Evolutionary conservation across 2,113 vertebrate genomes (phyloP).

Genomic region (Xenopus borealis): DNA sequence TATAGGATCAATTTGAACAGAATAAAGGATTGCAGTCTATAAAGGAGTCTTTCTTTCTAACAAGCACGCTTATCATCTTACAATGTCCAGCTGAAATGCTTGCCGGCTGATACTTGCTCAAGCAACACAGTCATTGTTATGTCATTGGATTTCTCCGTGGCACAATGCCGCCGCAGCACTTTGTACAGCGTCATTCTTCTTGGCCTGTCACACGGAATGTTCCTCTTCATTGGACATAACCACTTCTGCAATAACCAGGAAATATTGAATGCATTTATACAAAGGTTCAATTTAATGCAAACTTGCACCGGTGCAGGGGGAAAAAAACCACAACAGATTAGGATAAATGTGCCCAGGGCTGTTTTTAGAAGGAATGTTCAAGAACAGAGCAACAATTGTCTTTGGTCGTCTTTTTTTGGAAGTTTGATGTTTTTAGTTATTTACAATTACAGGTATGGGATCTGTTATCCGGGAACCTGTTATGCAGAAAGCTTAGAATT

Average conservation of each 20-base stretch:
- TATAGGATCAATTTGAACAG: constrained; percentile 14
- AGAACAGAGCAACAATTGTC: too few species aligned
- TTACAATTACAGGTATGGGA: too few species aligned
- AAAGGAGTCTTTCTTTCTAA: not conserved
- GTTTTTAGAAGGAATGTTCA: too few species aligned
- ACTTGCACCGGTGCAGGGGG: too few species aligned
- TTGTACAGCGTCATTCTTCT: not conserved
- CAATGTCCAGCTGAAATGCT: not conserved
- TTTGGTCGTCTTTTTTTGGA: too few species aligned
- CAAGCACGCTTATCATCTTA: not conserved
- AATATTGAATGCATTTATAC: not conserved
- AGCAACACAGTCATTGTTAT: not conserved
- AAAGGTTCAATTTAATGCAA: too few species aligned
- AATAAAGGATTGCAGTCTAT: not conserved
- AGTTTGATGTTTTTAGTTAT: too few species aligned
- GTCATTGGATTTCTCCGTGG: not conserved
- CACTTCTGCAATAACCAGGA: not conserved
- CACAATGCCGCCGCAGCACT: not conserved
- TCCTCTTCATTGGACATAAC: not conserved
- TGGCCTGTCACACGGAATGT: not conserved
- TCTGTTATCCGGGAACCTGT: too few species aligned
- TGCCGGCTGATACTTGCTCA: not conserved
- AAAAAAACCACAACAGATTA: too few species aligned
- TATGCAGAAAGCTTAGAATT: too few species aligned
- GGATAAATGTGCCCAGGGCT: too few species aligned